Conservation (phyloP, 1,140 invertebrate genomes). For the Aporrectodea caliginosa region DNA sequence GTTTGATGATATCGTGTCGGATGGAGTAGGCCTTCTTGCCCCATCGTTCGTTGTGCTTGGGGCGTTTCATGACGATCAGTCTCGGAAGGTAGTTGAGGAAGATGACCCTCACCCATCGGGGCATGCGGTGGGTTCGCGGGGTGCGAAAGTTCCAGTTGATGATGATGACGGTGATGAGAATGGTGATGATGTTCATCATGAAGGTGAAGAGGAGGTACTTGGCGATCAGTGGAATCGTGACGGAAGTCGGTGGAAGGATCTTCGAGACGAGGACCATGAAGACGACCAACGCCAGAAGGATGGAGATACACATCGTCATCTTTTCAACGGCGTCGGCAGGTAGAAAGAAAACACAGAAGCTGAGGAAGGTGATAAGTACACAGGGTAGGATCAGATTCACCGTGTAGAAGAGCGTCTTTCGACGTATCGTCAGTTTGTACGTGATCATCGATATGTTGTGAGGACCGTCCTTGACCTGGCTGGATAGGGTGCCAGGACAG, state of each 20-base stretch:
- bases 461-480: conserved; percentile 24
- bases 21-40: conserved; percentile 12
- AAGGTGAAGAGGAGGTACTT: conserved; percentile 99
- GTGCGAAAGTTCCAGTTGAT: conserved; percentile 99
- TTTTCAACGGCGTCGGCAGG: conserved; percentile 69
- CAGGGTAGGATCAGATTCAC: conserved; percentile 98
- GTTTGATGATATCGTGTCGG: neutral
- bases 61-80: conserved; percentile 18
- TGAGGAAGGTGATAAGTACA: conserved; percentile 95
- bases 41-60: conserved; percentile 7
- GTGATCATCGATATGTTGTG: conserved; percentile 28
- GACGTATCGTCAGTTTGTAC: conserved; percentile 62
- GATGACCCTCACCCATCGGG: neutral
- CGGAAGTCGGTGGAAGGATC: conserved; percentile 88
- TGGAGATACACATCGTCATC: conserved; percentile 93
- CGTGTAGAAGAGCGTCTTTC: conserved; percentile 98
- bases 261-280: conserved; percentile 97
- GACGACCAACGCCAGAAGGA: conserved; percentile 97
- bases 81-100: conserved; percentile 20
- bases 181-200: conserved; percentile 99
- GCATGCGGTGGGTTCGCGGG: conserved; percentile 71
- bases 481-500: conserved; percentile 64
- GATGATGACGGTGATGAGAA: conserved; percentile 95
- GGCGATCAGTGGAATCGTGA: conserved; percentile 68
- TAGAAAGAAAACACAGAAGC: conserved; percentile 95